Base-by-base conservation (phyloP, 2,113 vertebrate genomes). In the Ammospiza caudacuta region DNA sequence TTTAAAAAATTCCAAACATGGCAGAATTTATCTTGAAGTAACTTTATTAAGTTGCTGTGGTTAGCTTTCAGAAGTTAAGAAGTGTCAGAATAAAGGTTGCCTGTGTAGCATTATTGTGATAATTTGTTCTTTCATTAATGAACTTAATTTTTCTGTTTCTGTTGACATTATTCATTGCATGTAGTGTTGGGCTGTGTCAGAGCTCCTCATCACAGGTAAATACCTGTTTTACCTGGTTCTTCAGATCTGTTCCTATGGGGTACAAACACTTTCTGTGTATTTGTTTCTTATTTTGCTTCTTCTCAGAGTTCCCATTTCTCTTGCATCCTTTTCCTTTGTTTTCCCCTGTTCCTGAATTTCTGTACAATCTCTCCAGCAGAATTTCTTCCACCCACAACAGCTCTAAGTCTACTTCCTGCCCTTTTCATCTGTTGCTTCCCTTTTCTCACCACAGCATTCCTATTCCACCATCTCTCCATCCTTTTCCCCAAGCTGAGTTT, bases 291-390 rank as follows among this genome's bases (percentile, higher is more conserved):
- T 12, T 63, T 70, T 89, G 29, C 3, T 52, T 67, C 39, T 87
- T 70, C 4, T 18, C 21, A 20, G 25, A 15, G 18, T 70, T 74
- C 44, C 52, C 4, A 4, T 90, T 87, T 92, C 25, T 91, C 62
- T 84, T 85, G 20, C 23, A 87, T 24, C 12, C 3, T 27, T 0
- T 61, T 73, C 16, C 33, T 64, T 21, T n/a, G 5, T 43, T 78
- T 58, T 70, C 1, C 7, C 27, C 4, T 70, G 14, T 62, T 94
- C 41, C 64, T 87, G 51, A 31, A 31, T 68, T 82, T 29, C 22
- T 47, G 0, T 37, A 27, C 27, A 9, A 5, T 37, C 17, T 41
- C 24, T 54, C 43, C 55, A 58, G 23, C 27, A 63, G 0, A 0
- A 12, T 66, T 70, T 66, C 29, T 91, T 22, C 46, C 4, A 44